Conservation (phyloP, 2,113 vertebrate species). For the Nyctibius bracteatus region DNA sequence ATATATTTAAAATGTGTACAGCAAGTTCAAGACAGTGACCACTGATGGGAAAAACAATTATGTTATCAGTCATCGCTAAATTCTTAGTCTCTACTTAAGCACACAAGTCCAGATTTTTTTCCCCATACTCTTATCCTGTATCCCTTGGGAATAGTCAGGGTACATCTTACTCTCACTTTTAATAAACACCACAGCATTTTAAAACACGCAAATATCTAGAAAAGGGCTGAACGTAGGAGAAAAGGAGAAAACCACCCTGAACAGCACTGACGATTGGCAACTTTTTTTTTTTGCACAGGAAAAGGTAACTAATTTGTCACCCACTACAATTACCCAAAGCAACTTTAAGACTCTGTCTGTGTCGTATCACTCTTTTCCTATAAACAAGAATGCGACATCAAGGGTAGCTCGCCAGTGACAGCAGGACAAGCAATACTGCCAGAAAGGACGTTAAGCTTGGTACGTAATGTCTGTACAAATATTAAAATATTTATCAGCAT, state of each 20-base stretch:
- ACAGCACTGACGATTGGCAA: background rate
- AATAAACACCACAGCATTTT: background rate
- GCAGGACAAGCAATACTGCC: background rate
- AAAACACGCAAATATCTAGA: background rate
- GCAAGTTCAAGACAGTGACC: background rate
- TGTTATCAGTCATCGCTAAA: background rate
- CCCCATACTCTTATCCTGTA: rapidly evolving
- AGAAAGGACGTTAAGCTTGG: background rate
- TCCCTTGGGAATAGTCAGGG: background rate
- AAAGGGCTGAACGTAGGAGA: background rate
- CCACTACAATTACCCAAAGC: background rate
- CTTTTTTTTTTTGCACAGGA: rapidly evolving
- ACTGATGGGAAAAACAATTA: background rate
- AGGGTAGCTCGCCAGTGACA: background rate
- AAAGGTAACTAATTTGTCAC: background rate
- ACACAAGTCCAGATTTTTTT: background rate
- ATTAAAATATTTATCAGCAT: background rate
- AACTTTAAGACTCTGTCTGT: background rate
- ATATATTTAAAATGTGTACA: background rate
- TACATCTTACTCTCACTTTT: background rate
- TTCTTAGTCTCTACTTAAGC: background rate
- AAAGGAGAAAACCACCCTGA: background rate
- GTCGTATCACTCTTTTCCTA: background rate
- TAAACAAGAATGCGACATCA: background rate
- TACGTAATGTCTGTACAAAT: background rate